A percentile compares a stretch with the other conserved stretches of the same genome.
Evolutionary conservation across 2,888 invertebrate species (phyloP).

Genomic region (Oscheius onirici): DNA sequence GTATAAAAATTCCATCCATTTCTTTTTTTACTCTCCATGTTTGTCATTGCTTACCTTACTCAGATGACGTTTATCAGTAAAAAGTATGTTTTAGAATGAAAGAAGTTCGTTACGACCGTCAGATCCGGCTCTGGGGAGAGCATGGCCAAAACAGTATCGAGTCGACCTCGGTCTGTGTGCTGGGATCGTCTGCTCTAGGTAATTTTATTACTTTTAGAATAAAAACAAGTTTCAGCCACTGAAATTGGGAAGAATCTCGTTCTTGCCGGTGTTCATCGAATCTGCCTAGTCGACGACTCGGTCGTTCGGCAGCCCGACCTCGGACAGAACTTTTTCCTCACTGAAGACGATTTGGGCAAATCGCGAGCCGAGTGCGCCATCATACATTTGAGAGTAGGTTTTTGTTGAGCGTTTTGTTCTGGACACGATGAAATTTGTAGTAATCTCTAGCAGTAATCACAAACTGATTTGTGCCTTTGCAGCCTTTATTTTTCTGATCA

Average conservation of each 20-base stretch:
- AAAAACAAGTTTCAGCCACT: conserved; percentile 74
- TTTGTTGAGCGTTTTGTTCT: conserved; percentile 5
- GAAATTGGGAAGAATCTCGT: conserved; percentile 94
- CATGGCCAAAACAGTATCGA: conserved; percentile 92
- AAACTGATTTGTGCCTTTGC: no score
- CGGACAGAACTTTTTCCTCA: conserved; percentile 93
- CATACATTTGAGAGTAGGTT: conserved; percentile 71
- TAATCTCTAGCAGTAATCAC: no score
- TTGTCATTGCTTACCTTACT: background rate
- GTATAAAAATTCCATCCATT: background rate
- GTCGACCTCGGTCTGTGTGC: conserved; percentile 87
- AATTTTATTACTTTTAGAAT: background rate
- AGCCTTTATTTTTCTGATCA: no score
- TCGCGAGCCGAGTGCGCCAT: conserved; percentile 59
- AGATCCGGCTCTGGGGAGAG: conserved; percentile 93
- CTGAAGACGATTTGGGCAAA: conserved; percentile 82
- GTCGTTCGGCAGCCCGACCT: conserved; percentile 51
- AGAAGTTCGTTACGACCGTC: conserved; percentile 79
- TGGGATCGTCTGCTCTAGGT: conserved; percentile 73
- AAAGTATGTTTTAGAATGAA: conserved; percentile 24
- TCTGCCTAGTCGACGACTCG: conserved; percentile 73
- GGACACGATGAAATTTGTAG: no score
- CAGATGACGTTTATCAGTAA: background rate
- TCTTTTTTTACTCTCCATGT: background rate
- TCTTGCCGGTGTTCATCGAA: conserved; percentile 80